Conservation (phyloP, 2,113 vertebrate genomes). For the Hemichromis elongatus region DNA sequence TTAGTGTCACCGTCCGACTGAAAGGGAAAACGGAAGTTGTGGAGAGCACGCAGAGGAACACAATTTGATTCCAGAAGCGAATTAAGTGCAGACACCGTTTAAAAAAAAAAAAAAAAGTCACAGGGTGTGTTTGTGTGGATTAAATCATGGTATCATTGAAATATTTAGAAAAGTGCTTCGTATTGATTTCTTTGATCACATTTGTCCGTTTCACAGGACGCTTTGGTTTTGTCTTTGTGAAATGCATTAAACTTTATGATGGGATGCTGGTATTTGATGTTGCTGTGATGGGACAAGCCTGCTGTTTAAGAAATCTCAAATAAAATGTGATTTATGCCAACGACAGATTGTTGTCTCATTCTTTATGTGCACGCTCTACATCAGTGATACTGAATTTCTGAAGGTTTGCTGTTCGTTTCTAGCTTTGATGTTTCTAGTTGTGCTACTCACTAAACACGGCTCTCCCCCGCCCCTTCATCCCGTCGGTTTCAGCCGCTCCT, state of each 20-base stretch:
- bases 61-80: neutral
- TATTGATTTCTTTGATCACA: neutral
- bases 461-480: neutral
- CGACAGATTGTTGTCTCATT: neutral
- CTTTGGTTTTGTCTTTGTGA: conserved; percentile 19
- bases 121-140: neutral
- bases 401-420: neutral
- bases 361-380: rapidly evolving
- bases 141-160: neutral
- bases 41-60: neutral
- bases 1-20: neutral
- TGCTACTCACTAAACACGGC: too few species aligned
- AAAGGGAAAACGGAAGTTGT: neutral
- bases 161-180: neutral
- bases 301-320: conserved; percentile 85
- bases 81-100: neutral
- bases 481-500: neutral
- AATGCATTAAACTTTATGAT: conserved; percentile 9
- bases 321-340: conserved; percentile 90
- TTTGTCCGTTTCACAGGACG: neutral
- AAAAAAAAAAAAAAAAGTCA: neutral
- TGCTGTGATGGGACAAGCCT: conserved; percentile 80
- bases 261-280: conserved; percentile 80
- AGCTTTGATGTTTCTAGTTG: neutral
- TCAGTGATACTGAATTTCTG: neutral